phyloP scores from a whole-genome alignment of 2,797 vertebrate species.

The Propithecus deckenii region DNA sequence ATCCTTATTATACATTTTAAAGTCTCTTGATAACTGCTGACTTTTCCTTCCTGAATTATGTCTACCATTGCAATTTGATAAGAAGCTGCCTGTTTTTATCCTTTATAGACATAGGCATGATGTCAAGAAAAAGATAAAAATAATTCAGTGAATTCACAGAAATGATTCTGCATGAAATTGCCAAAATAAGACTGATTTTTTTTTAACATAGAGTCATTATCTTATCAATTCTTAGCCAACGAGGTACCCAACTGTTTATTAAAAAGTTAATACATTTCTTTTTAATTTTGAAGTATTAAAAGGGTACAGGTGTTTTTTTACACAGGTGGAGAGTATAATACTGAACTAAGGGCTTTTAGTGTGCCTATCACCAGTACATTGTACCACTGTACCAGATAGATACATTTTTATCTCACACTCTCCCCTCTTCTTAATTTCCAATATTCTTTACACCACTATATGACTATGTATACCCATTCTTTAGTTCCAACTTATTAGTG shows the following conservation, averaged over 20 bases:
- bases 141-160: slow-evolving; percentile 39
- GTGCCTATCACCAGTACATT: too few relatives aligned
- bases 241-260: background rate
- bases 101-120: background rate
- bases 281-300: too few relatives aligned
- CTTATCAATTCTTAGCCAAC: background rate
- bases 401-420: too few relatives aligned
- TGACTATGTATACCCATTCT: too few relatives aligned
- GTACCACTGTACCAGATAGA: too few relatives aligned
- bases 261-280: background rate
- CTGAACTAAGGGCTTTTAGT: too few relatives aligned
- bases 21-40: slow-evolving; percentile 32
- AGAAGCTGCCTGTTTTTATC: slow-evolving; percentile 10
- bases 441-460: too few relatives aligned
- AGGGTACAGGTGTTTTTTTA: too few relatives aligned
- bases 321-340: too few relatives aligned
- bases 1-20: background rate
- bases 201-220: background rate
- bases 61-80: slow-evolving; percentile 14
- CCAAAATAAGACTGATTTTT: background rate
- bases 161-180: background rate
- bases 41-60: background rate
- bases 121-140: slow-evolving; percentile 26
- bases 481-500: too few relatives aligned
- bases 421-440: too few relatives aligned